Evolutionary conservation across 2,888 invertebrate species (phyloP), one percentile per base, ranked within the genome.

Genomic region (Patella caerulea): DNA sequence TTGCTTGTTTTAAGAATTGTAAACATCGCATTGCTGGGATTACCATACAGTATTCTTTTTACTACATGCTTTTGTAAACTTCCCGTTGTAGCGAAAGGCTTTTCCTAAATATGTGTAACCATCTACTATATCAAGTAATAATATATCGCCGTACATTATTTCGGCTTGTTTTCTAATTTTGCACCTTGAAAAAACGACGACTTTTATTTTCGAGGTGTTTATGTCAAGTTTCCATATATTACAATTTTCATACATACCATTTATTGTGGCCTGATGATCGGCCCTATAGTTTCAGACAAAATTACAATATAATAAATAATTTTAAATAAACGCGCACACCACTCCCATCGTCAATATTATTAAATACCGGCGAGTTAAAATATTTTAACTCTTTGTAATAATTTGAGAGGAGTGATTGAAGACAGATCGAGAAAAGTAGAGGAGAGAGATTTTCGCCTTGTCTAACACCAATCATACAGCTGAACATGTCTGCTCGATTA

Each of bases 151-250:
- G 12, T 73, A 34, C 12, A 56, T 17, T 56, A 73, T 65, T 24
- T 12, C 2, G 24, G 65, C 19, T 24, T n/a, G 19, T 65, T 65
- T 65, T 9, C 65, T n/a, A 65, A 24, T 65, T 15, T 77, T 76
- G 52, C 78, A 70, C 4, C 76, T 59, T 14, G 73, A 73, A 75
- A 79, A 81, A n/a, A 81, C 53, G 12, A 79, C 17, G 17, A 72
- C 34, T 76, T 79, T 78, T 4, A 78, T 81, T 75, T 81, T 79
- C 17, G 52, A 72, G 3, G 52, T n/a, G 71, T 79, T 81, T n/a
- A 81, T 53, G 12, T 19, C 69, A 19, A 81, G 54, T 55, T 81
- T 71, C 78, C 78, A 77, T 12, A 77, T 12, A 17, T 54, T 29
- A 65, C 80, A 81, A 24, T 78, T 0, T 3, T 3, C 34, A 34